Evolutionary conservation across 1,140 invertebrate species (phyloP).

Genomic region (Teleopsis dalmanni): DNA sequence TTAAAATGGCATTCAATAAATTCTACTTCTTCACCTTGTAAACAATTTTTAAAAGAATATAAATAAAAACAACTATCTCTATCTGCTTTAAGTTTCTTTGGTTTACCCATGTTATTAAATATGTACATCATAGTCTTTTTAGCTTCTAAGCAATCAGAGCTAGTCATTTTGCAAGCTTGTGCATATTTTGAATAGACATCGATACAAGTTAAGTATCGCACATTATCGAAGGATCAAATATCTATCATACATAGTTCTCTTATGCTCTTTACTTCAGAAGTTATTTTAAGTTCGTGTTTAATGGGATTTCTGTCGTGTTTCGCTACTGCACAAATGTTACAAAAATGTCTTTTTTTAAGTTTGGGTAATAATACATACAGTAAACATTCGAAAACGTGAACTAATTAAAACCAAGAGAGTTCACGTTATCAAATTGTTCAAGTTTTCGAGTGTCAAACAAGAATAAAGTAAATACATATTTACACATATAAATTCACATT

Average conservation of each 20-base stretch:
- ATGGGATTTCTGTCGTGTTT: background rate
- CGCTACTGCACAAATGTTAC: background rate
- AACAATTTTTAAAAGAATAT: background rate
- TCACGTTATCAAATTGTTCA: too few species aligned
- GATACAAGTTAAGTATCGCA: background rate
- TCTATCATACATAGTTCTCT: background rate
- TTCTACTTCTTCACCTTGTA: background rate
- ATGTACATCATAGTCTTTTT: background rate
- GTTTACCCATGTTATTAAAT: background rate
- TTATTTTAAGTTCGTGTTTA: background rate
- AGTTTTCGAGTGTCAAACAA: too few species aligned
- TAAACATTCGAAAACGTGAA: too few species aligned
- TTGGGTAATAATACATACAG: background rate
- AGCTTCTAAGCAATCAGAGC: background rate
- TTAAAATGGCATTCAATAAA: background rate
- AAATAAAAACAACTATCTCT: background rate
- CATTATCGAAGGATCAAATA: background rate
- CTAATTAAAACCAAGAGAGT: too few species aligned
- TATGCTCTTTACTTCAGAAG: background rate
- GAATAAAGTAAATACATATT: too few species aligned
- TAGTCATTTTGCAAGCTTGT: background rate
- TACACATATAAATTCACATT: too few species aligned
- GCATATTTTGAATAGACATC: background rate
- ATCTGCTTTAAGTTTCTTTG: background rate
- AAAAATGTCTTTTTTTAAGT: background rate